Conservation (phyloP, 37 sponge, comb jelly and placozoan species). For the Corticium candelabrum region DNA sequence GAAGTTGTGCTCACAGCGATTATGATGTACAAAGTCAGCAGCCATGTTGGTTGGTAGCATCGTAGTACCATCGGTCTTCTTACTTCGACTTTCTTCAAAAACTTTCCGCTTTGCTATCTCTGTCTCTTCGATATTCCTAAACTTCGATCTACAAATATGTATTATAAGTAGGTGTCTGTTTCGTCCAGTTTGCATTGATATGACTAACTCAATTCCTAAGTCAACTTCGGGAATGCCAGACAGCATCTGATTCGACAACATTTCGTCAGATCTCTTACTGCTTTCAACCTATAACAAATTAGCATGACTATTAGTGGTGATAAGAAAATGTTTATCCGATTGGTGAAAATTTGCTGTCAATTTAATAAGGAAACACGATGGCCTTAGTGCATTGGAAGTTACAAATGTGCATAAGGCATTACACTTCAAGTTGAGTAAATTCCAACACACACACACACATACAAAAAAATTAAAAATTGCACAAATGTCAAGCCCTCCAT, state of each 20-base stretch:
- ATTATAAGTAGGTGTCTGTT: too few relatives aligned
- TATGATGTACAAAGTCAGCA: conserved; percentile 69
- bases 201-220: conserved; percentile 74
- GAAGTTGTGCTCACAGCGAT: conserved; percentile 64
- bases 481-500: too few relatives aligned
- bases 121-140: conserved; percentile 78
- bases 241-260: conserved; percentile 90
- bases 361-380: too few relatives aligned
- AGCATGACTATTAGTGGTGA: too few relatives aligned
- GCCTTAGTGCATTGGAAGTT: too few relatives aligned
- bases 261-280: conserved; percentile 40
- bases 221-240: conserved; percentile 89
- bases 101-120: conserved; percentile 49
- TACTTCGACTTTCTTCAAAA: conserved; percentile 27
- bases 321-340: too few relatives aligned
- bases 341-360: too few relatives aligned
- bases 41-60: conserved; percentile 63
- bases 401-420: too few relatives aligned
- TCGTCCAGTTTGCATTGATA: too few relatives aligned
- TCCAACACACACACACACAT: too few relatives aligned
- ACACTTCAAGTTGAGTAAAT: too few relatives aligned
- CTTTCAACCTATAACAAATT: background rate
- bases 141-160: conserved; percentile 44
- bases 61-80: conserved; percentile 34
- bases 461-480: too few relatives aligned